These are phyloP conservation scores for Ectemnius continuus DNA, from an alignment of 2,888 invertebrate genomes.

Conservation along the genomic window DNA sequence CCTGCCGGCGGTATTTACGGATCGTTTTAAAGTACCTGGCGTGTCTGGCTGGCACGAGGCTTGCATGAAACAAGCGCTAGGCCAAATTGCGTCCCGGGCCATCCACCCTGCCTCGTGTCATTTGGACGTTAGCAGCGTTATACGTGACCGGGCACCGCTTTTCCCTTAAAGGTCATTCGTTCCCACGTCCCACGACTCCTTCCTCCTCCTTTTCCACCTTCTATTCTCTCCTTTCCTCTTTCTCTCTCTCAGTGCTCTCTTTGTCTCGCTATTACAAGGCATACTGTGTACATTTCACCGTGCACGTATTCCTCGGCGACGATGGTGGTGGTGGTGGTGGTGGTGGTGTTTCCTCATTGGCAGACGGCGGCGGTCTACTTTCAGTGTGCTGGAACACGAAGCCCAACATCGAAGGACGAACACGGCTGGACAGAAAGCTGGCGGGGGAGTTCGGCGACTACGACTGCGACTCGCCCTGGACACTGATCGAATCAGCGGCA, in stretches of 20 bases:
- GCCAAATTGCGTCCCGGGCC: conserved; percentile 44
- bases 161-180: conserved; percentile 23
- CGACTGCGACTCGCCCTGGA: conserved; percentile 93
- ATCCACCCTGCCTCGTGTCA: conserved; percentile 36
- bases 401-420: conserved; percentile 75
- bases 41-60: conserved; percentile 50
- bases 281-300: neutral
- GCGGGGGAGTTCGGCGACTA: conserved; percentile 89
- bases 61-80: conserved; percentile 47
- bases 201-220: neutral
- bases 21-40: conserved; percentile 53
- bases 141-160: conserved; percentile 31
- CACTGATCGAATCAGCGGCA: conserved; percentile 92
- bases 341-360: conserved; percentile 3
- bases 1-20: conserved; percentile 38
- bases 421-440: conserved; percentile 79
- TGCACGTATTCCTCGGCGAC: conserved; percentile 1
- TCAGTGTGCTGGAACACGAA: conserved; percentile 83
- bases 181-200: conserved; percentile 15
- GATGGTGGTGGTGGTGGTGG: neutral
- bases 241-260: neutral
- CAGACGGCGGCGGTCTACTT: neutral
- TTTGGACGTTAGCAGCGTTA: conserved; percentile 43
- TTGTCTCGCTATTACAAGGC: neutral
- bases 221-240: neutral